Conservation (phyloP, 1,140 invertebrate genomes). For the Lordiphosa clarofinis region DNA sequence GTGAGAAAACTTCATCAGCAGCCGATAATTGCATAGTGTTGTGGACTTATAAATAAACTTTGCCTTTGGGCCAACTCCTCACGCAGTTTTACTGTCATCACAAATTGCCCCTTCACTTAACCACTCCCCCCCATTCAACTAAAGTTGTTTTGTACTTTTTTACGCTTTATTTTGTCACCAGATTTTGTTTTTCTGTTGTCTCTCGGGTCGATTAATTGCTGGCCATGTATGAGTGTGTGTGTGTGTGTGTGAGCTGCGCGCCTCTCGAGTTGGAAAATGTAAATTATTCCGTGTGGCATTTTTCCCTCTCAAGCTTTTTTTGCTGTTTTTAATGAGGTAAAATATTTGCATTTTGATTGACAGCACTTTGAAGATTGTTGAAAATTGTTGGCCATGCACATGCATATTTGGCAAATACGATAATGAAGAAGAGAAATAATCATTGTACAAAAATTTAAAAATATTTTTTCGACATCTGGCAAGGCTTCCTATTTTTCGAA, state of each 20-base stretch:
- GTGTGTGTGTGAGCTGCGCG: constrained; percentile 30
- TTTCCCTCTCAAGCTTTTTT: constrained; percentile 32
- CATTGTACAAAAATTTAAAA: too few species aligned
- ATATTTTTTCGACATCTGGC: constrained; percentile 23
- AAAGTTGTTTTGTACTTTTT: constrained; percentile 21
- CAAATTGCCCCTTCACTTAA: constrained; percentile 2
- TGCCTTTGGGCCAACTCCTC: too few species aligned
- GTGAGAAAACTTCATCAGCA: too few species aligned
- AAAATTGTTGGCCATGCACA: constrained; percentile 50
- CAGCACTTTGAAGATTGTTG: constrained; percentile 61
- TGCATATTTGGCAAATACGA: constrained; percentile 67
- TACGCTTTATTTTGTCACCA: constrained; percentile 51
- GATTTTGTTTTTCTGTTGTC: constrained; percentile 34
- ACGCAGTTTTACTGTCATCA: not conserved
- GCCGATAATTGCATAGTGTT: too few species aligned
- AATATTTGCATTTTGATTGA: constrained; percentile 75
- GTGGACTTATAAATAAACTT: too few species aligned
- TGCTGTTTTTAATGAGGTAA: constrained; percentile 59
- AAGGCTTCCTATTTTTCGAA: constrained; percentile 13
- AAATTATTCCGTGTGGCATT: constrained; percentile 54
- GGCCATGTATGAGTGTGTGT: constrained; percentile 41
- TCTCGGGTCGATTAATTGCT: constrained; percentile 58
- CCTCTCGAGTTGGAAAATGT: constrained; percentile 53
- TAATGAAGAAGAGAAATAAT: constrained; percentile 42
- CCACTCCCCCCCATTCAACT: too few species aligned